Conservation (phyloP, 2,113 vertebrate genomes). For the Corapipo altera region DNA sequence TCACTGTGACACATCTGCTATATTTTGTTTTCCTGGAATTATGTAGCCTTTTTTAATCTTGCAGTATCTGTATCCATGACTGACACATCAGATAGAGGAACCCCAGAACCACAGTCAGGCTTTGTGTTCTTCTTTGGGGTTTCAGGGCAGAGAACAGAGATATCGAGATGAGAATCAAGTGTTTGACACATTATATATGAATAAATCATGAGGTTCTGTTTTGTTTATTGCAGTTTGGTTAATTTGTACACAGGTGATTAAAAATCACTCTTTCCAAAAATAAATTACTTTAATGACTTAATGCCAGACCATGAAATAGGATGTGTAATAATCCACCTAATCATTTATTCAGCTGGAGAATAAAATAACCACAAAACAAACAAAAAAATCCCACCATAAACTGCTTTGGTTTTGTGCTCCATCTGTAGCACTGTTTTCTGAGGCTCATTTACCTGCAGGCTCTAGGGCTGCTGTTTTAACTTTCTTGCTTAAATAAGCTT, state of each 20-base stretch:
- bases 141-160: not conserved
- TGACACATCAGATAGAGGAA: not conserved
- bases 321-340: not conserved
- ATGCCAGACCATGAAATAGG: not conserved
- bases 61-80: not conserved
- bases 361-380: not conserved
- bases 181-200: not conserved
- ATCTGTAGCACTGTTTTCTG: not conserved
- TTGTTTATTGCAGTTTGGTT: not conserved
- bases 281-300: not conserved
- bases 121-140: not conserved
- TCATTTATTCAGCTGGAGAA: not conserved
- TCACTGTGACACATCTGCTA: not conserved
- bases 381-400: not conserved
- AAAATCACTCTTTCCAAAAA: not conserved
- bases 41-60: not conserved
- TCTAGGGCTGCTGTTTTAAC: not conserved
- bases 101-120: not conserved
- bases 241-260: not conserved
- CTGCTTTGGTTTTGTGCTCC: not conserved
- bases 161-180: not conserved
- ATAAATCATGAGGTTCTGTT: not conserved
- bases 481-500: not conserved
- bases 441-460: not conserved
- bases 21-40: constrained; percentile 23